Conservation (phyloP, 2,113 vertebrate genomes). For the Cyrtonyx montezumae region DNA sequence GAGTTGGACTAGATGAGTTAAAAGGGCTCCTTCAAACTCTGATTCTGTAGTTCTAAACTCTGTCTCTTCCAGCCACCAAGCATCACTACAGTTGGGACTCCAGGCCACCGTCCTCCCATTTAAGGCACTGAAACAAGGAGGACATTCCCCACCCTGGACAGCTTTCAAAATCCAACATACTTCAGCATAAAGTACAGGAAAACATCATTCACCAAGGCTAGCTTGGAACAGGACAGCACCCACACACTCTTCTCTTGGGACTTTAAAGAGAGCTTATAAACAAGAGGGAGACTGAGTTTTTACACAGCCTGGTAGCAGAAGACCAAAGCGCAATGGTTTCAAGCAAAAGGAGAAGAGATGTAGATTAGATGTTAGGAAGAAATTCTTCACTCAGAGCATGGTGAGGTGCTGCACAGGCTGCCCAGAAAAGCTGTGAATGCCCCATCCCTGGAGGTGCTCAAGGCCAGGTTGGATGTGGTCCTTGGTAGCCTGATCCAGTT, state of each 20-base stretch:
- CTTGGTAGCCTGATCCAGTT: neutral
- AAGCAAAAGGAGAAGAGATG: neutral
- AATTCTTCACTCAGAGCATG: neutral
- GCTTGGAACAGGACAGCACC: neutral
- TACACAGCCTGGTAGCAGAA: neutral
- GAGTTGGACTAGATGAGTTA: too few species aligned
- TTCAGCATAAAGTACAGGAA: neutral
- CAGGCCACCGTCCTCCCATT: too few species aligned
- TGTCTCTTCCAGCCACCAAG: neutral
- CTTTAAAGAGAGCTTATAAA: neutral
- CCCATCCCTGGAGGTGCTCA: neutral
- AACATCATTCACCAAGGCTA: neutral
- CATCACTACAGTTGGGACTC: fast-evolving
- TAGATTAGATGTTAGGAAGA: neutral
- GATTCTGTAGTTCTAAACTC: neutral
- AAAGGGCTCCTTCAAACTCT: too few species aligned
- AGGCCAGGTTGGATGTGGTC: neutral
- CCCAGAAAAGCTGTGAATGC: neutral
- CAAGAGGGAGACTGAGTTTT: neutral
- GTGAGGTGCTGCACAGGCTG: neutral
- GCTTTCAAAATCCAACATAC: neutral
- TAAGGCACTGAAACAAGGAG: fast-evolving
- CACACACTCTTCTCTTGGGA: neutral
- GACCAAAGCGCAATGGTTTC: neutral
- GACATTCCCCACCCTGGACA: neutral